These are phyloP conservation scores for Catostylus mosaicus DNA, from an alignment of 30 jellyfish, hydroid and myxozoan genomes.

Conservation along the genomic window DNA sequence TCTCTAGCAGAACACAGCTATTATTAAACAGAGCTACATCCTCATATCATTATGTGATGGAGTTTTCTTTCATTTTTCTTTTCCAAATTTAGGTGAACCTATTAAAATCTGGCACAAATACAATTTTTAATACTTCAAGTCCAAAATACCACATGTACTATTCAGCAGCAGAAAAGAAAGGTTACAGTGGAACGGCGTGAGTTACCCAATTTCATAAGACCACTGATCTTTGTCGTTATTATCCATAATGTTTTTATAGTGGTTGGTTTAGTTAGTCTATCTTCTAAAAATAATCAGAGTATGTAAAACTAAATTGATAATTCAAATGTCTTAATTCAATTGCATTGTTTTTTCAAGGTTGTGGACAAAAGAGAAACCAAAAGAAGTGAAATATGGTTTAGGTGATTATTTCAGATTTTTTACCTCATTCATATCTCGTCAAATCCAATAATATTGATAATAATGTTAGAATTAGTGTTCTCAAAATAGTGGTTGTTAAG, in stretches of 20 bases:
- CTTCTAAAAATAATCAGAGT: too few species aligned
- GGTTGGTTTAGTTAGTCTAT: too few species aligned
- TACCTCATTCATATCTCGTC: not conserved
- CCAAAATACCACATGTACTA: slow-evolving; percentile 83
- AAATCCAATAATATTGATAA: too few species aligned
- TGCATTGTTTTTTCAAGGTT: slow-evolving; percentile 55
- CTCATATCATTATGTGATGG: too few species aligned
- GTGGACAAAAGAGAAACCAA: slow-evolving; percentile 91
- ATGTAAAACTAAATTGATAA: too few species aligned
- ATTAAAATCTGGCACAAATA: slow-evolving; percentile 20
- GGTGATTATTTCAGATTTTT: slow-evolving; percentile 37
- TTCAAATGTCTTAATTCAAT: not conserved
- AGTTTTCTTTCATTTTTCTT: not conserved
- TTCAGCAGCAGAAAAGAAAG: slow-evolving; percentile 89
- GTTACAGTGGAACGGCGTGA: slow-evolving; percentile 97
- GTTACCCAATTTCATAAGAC: too few species aligned
- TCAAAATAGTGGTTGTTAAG: too few species aligned
- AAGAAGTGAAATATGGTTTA: slow-evolving; percentile 87
- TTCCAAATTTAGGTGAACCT: slow-evolving; percentile 25
- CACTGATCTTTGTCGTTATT: too few species aligned
- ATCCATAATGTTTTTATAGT: too few species aligned
- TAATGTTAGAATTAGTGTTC: too few species aligned
- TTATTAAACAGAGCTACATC: too few species aligned
- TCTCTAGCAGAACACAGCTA: too few species aligned
- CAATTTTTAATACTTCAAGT: not conserved